Conservation (phyloP, 2,888 invertebrate genomes). For the Tethea ocularis region DNA sequence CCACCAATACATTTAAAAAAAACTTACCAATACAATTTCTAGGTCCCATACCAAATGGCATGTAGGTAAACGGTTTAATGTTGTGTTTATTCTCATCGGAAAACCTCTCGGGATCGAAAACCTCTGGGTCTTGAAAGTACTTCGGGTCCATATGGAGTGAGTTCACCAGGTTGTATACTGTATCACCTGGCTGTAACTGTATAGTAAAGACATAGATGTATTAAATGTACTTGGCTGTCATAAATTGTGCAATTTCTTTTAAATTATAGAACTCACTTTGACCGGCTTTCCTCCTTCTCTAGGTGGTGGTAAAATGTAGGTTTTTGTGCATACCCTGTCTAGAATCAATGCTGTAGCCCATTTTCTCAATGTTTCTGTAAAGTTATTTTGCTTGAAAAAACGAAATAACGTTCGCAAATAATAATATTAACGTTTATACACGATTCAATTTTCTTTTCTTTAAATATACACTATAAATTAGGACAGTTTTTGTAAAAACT, state of each 20-base stretch:
- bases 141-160: conserved; percentile 34
- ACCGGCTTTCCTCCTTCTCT: conserved; percentile 44
- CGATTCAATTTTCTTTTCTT: too few species aligned
- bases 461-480: too few species aligned
- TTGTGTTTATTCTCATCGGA: conserved; percentile 61
- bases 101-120: conserved; percentile 69
- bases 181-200: conserved; percentile 43
- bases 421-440: too few species aligned
- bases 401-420: background rate
- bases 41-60: conserved; percentile 80
- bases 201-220: background rate
- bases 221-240: background rate
- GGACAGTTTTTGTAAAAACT: too few species aligned
- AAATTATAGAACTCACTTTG: conserved; percentile 11
- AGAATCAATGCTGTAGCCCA: conserved; percentile 65
- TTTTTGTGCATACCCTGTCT: conserved; percentile 72
- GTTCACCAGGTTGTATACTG: conserved; percentile 46
- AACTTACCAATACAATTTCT: conserved; percentile 74
- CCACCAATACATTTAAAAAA: too few species aligned
- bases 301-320: conserved; percentile 57
- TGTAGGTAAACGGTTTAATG: conserved; percentile 68
- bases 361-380: conserved; percentile 51
- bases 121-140: conserved; percentile 38
- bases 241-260: background rate
- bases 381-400: too few species aligned